A percentile compares a stretch with the other conserved stretches of the same genome.
These are phyloP conservation scores for Atlantisia rogersi DNA, from an alignment of 2,113 vertebrate genomes.

Conservation along the genomic window DNA sequence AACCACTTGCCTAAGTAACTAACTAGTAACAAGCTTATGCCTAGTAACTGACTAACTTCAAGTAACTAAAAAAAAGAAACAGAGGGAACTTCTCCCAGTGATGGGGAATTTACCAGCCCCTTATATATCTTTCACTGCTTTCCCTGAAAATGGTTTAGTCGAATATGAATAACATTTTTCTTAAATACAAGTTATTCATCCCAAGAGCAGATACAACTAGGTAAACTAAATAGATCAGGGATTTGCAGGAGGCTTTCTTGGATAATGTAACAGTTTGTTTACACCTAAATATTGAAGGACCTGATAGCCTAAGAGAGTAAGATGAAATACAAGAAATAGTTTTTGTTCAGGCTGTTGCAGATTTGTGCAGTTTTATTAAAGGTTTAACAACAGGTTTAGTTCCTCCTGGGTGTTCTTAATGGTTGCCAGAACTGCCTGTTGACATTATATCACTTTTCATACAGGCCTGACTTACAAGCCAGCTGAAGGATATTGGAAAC, in stretches of 20 bases:
- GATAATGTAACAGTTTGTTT: not conserved
- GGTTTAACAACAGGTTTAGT: not conserved
- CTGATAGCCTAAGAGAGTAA: not conserved
- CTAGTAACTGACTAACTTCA: too few species aligned
- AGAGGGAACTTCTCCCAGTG: not conserved
- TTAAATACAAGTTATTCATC: not conserved
- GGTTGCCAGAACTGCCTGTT: not conserved
- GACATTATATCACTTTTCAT: not conserved
- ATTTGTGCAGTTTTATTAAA: not conserved
- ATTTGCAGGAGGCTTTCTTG: not conserved
- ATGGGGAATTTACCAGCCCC: not conserved
- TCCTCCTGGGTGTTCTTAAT: not conserved
- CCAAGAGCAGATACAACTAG: not conserved
- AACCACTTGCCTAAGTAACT: too few species aligned
- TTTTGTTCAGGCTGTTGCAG: not conserved
- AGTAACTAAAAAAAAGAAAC: not conserved
- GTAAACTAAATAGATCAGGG: not conserved
- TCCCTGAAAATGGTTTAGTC: not conserved
- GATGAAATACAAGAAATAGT: not conserved
- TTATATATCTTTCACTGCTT: not conserved
- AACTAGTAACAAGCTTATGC: too few species aligned
- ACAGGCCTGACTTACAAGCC: not conserved
- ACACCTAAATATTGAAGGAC: not conserved
- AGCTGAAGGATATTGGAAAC: not conserved
- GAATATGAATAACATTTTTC: not conserved